A percentile compares a stretch with the other conserved stretches of the same genome.
Evolutionary conservation across 1,140 invertebrate genomes (phyloP).

Genomic region (Gryllus bimaculatus): DNA sequence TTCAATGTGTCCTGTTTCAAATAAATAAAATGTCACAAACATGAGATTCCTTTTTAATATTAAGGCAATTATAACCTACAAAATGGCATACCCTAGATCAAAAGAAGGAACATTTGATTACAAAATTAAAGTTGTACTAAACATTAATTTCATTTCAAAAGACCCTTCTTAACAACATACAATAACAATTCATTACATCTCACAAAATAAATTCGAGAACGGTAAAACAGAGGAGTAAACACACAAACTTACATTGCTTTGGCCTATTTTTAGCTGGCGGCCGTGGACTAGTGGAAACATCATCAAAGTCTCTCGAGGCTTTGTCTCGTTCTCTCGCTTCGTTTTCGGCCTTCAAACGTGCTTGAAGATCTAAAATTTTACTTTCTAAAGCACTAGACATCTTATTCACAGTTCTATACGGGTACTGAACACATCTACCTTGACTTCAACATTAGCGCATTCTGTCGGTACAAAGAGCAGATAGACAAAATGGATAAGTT

Average conservation of each 20-base stretch:
- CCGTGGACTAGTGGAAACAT: constrained; percentile 17
- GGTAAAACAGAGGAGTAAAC: constrained; percentile 6
- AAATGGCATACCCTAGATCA: no score
- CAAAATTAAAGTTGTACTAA: background rate
- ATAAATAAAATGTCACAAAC: background rate
- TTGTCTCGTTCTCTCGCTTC: constrained; percentile 19
- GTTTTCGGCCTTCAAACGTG: constrained; percentile 20
- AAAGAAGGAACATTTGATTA: background rate
- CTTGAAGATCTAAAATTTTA: constrained; percentile 22
- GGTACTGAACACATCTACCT: background rate
- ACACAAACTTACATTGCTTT: constrained; percentile 20
- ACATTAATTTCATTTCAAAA: no score
- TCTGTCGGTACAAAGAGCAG: background rate
- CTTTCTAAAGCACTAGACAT: constrained; percentile 22
- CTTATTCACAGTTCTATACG: constrained; percentile 1
- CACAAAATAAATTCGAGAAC: background rate
- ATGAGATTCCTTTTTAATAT: background rate
- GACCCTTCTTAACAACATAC: no score
- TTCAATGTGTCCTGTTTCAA: background rate
- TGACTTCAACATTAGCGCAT: background rate
- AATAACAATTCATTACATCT: no score
- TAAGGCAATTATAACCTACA: no score
- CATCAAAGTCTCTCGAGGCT: constrained; percentile 17
- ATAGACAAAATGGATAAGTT: background rate
- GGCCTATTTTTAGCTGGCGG: constrained; percentile 19